These are phyloP conservation scores for Homarus gammarus DNA, from an alignment of 2,888 invertebrate species.

Conservation along the genomic window DNA sequence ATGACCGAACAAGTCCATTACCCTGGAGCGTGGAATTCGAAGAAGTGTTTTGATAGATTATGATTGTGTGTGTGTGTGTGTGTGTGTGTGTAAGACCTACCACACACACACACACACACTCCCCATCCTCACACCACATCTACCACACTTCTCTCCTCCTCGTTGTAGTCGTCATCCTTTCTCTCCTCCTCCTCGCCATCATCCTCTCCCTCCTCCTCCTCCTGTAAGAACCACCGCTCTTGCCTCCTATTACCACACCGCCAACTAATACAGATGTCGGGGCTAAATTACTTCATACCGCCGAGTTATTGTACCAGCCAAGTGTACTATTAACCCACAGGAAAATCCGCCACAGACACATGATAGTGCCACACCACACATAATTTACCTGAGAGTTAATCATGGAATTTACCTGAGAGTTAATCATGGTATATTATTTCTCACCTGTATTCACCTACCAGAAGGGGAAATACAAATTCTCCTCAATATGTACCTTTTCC, in stretches of 20 bases:
- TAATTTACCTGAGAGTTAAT: not conserved
- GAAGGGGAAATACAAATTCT: not conserved
- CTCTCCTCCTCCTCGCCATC: not conserved
- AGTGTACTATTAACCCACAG: not conserved
- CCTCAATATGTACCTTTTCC: too few relatives aligned
- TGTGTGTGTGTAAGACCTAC: not conserved
- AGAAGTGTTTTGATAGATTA: too few relatives aligned
- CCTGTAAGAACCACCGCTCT: not conserved
- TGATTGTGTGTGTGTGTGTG: too few relatives aligned
- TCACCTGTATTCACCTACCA: not conserved
- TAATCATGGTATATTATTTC: not conserved
- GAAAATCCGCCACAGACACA: not conserved
- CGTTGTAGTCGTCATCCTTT: not conserved
- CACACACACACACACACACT: constrained; percentile 14
- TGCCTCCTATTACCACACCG: not conserved
- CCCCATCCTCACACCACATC: not conserved
- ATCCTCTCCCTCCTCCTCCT: not conserved
- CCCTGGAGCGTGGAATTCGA: not conserved
- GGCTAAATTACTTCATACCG: not conserved
- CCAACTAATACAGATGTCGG: not conserved
- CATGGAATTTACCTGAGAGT: not conserved
- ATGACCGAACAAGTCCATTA: not conserved
- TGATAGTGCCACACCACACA: not conserved
- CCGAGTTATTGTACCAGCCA: not conserved
- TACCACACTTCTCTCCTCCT: not conserved